phyloP scores from a whole-genome alignment of 2,797 vertebrate genomes.

The Galaxias olidus region DNA sequence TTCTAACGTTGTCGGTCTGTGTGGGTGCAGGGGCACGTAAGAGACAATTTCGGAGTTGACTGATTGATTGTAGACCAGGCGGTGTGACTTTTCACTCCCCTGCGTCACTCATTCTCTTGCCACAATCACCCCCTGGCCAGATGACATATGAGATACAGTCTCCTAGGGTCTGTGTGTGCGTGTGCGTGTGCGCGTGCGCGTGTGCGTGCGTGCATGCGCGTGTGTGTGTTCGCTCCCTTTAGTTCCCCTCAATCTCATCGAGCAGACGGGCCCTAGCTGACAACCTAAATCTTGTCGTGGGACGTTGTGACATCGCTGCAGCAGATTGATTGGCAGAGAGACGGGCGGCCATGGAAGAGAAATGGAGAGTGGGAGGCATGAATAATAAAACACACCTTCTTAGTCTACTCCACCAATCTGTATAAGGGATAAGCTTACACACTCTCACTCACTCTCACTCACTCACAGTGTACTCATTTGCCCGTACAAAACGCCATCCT shows the following conservation, averaged over 20 bases:
- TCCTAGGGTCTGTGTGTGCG: neutral
- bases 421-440: neutral
- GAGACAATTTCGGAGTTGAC: neutral
- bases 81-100: neutral
- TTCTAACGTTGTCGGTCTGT: neutral
- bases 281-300: constrained; percentile 1
- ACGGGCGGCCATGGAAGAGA: neutral
- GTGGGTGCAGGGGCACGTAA: constrained; percentile 1
- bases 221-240: neutral
- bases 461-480: neutral
- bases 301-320: neutral
- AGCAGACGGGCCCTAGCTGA: constrained; percentile 3
- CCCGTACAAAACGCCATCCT: neutral
- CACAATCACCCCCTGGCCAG: constrained; percentile 1
- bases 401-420: neutral
- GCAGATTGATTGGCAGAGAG: neutral
- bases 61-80: neutral
- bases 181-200: constrained; percentile 3
- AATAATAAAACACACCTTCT: neutral
- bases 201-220: constrained; percentile 3
- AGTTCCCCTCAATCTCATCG: constrained; percentile 3
- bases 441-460: too few species aligned
- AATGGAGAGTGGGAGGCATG: neutral
- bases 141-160: constrained; percentile 6
- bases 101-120: neutral